A percentile compares a stretch with the other conserved stretches of the same genome.
Evolutionary conservation across 2,797 vertebrate species (phyloP).

Genomic region (Pangasius larnaudii): DNA sequence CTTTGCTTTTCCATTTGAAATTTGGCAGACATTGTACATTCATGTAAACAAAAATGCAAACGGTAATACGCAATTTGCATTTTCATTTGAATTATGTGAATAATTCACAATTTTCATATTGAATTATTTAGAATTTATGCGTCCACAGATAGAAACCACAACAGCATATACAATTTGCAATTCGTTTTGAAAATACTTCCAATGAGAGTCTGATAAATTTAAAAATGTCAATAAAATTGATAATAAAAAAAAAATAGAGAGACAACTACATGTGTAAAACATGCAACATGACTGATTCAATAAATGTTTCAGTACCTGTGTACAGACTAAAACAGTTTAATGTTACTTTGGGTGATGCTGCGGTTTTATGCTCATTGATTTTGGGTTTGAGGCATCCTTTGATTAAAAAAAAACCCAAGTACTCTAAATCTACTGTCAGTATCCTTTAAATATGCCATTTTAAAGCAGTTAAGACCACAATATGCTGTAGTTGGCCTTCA

Average conservation of each 20-base stretch:
- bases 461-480: conserved; percentile 72
- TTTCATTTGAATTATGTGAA: too few species aligned
- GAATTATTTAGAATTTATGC: too few species aligned
- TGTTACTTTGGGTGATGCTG: conserved; percentile 34
- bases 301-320: background rate
- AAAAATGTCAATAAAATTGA: background rate
- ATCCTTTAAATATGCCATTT: conserved; percentile 25
- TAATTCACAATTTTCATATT: too few species aligned
- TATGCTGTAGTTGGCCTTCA: conserved; percentile 80
- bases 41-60: too few species aligned
- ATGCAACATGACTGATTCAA: background rate
- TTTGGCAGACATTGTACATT: too few species aligned
- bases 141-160: too few species aligned
- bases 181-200: too few species aligned
- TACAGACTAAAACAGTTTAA: conserved; percentile 39
- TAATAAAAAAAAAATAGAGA: background rate
- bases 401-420: background rate
- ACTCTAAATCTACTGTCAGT: conserved; percentile 37
- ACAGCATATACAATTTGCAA: too few species aligned
- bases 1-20: too few species aligned
- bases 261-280: background rate
- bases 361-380: conserved; percentile 26
- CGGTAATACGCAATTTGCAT: too few species aligned
- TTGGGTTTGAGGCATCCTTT: background rate
- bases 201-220: background rate